Evolutionary conservation across 2,888 invertebrate species (phyloP).

Genomic region (Himalopsyche anomala): DNA sequence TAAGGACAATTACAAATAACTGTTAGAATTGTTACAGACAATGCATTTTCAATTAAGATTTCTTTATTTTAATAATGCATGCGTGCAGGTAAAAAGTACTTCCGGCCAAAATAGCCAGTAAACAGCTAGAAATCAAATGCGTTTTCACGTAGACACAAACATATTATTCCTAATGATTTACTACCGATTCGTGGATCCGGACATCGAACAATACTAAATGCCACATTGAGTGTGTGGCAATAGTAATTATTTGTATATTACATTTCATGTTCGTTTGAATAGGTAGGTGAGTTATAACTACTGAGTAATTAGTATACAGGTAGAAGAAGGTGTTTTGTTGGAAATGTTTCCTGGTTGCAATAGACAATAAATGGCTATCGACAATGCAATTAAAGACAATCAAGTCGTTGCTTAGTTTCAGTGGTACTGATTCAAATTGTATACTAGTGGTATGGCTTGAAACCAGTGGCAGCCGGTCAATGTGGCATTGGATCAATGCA

Average conservation of each 20-base stretch:
- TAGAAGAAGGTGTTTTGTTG: conserved; percentile 13
- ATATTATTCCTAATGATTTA: neutral
- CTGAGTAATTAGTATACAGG: conserved; percentile 44
- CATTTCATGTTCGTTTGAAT: neutral
- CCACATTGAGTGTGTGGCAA: conserved; percentile 4
- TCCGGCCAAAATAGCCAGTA: conserved; percentile 51
- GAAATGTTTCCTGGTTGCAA: conserved; percentile 20
- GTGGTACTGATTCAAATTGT: no score
- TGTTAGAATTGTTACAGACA: neutral
- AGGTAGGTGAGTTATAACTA: conserved; percentile 29
- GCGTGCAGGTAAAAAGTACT: conserved; percentile 40
- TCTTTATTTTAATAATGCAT: conserved; percentile 33
- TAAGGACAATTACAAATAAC: neutral
- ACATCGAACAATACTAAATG: conserved; percentile 22
- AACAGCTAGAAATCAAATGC: conserved; percentile 47
- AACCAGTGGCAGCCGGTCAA: no score
- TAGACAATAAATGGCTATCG: conserved; percentile 28
- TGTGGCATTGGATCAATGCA: no score
- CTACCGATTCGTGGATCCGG: conserved; percentile 30
- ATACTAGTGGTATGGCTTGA: no score
- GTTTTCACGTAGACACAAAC: conserved; percentile 46
- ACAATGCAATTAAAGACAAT: neutral
- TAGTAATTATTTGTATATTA: conserved; percentile 13
- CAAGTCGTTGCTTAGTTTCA: no score
- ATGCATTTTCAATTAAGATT: conserved; percentile 24